A percentile compares a stretch with the other conserved stretches of the same genome.
These are phyloP conservation scores for Ochropacha duplaris DNA, from an alignment of 2,888 invertebrate species.

Conservation along the genomic window DNA sequence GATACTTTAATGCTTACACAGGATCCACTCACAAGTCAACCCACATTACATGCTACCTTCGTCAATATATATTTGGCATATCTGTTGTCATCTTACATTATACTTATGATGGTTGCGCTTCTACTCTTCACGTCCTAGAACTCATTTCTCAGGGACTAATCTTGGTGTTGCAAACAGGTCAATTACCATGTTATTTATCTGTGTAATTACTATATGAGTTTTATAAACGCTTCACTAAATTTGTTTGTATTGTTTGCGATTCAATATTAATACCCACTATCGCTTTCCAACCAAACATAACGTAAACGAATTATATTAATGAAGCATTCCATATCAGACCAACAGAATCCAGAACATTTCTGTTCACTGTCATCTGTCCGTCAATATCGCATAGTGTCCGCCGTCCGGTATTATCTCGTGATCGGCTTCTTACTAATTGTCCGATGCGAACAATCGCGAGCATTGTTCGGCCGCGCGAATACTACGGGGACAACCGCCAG, in stretches of 20 bases:
- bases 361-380: constrained; percentile 1
- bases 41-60: constrained; percentile 11
- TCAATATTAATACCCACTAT: background rate
- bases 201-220: no score
- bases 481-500: constrained; percentile 35
- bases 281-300: background rate
- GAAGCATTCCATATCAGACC: background rate
- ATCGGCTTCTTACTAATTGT: constrained; percentile 58
- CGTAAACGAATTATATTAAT: background rate
- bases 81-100: constrained; percentile 6
- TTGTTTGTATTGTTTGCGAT: background rate
- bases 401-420: constrained; percentile 39
- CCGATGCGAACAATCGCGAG: constrained; percentile 57
- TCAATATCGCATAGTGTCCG: constrained; percentile 20
- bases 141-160: background rate
- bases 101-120: background rate
- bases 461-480: constrained; percentile 58
- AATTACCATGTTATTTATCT: no score
- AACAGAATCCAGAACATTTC: constrained; percentile 5
- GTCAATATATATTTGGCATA: constrained; percentile 9
- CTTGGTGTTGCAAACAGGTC: background rate
- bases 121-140: background rate
- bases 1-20: background rate
- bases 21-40: constrained; percentile 4
- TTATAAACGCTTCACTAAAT: no score